Base-by-base conservation (phyloP, 2,888 invertebrate genomes). In the Sminthurinus aureus region DNA sequence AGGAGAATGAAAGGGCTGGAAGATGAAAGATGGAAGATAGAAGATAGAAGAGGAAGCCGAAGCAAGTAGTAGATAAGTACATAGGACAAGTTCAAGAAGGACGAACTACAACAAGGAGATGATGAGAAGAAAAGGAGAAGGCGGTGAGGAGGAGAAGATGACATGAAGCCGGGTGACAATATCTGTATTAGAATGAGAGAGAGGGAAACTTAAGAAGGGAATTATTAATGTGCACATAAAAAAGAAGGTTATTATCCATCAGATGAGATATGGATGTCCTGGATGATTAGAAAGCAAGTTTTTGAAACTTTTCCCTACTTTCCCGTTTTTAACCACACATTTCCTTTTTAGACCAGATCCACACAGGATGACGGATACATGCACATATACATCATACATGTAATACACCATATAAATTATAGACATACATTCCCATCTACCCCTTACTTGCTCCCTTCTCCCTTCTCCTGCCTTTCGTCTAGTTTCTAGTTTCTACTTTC, bases 151-250 rank as follows among this genome's bases (percentile, higher is more conserved):
- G 38, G 38, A 38, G 1, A 3, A 66, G 3, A 66, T 66, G 66
- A 3, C 18, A 58, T 58, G 58, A 58, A 58, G 58, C 58, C 26
- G 74, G 51, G 69, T 69, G 69, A 50, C 74, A 74, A 26, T 74
- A 24, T 74, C 38, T 74, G 38, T 75, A 26, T n/a, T 20, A 71
- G 73, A 73, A 24, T 24, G 67, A 75, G 22, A 18, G 20, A 22
- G 77, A 58, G 77, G n/a, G 73, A 73, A 73, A 73, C 73, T 73
- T 73, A 73, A 73, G 26, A 73, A 24, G 73, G 38, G 75, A 38
- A 75, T 75, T 75, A 75, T 75, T 75, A 75, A 75, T 75, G 75
- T n/a, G 20, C 75, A 50, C 75, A 75, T 75, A 75, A 75, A 73
- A 73, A 75, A 22, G 38, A 73, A 51, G 75, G 75, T 75, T 75